Conservation (phyloP, 2,888 invertebrate species). For the Amiota mariae region DNA sequence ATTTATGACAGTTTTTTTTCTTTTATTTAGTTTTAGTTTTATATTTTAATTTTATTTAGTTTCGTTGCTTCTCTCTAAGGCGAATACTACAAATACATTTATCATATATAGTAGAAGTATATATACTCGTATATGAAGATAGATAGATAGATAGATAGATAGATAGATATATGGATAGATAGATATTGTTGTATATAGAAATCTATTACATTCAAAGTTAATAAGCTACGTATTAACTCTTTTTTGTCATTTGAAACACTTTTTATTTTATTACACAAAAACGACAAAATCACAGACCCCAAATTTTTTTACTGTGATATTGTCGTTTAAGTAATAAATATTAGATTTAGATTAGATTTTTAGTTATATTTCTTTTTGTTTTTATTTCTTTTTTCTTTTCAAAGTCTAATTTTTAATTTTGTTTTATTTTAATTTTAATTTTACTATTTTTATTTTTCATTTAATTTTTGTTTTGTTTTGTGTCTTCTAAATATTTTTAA, state of each 20-base stretch:
- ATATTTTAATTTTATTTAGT: constrained; percentile 26
- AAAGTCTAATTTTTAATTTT: not conserved
- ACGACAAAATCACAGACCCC: constrained; percentile 61
- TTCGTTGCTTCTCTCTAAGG: not conserved
- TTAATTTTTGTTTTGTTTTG: not conserved
- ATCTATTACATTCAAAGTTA: too few species aligned
- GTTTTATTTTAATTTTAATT: not conserved
- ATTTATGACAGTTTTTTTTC: not conserved
- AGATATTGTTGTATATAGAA: constrained; percentile 9
- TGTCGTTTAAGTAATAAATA: constrained; percentile 50
- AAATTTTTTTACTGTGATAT: constrained; percentile 57
- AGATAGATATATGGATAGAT: not conserved
- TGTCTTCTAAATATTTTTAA: too few species aligned
- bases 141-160: constrained; percentile 16
- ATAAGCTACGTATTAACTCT: not conserved
- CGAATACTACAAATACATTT: constrained; percentile 1
- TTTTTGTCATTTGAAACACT: constrained; percentile 19
- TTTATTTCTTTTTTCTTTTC: not conserved
- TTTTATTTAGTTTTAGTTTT: constrained; percentile 14
- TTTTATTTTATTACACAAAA: constrained; percentile 49
- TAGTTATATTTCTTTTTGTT: too few species aligned
- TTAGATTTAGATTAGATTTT: not conserved
- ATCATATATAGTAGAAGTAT: constrained; percentile 1
- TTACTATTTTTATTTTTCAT: not conserved
- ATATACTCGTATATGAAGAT: not conserved